These are phyloP conservation scores for Drosophila histrio DNA, from an alignment of 2,888 invertebrate genomes.

Conservation along the genomic window DNA sequence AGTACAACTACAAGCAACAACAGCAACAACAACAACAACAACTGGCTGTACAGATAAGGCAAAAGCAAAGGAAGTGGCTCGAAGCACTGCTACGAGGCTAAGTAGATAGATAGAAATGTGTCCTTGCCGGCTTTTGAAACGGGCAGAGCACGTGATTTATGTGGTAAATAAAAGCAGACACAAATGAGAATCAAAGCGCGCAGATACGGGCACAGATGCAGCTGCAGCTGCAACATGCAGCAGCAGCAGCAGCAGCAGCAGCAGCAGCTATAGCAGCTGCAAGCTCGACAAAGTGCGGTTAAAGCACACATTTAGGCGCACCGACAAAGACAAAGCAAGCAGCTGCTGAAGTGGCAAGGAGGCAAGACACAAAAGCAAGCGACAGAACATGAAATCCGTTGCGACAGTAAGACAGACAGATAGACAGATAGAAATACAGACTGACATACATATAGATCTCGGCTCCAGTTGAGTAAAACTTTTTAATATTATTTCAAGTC, in stretches of 20 bases:
- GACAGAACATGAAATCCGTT: conserved; percentile 55
- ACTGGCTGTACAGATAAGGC: conserved; percentile 46
- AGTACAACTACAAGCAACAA: conserved; percentile 31
- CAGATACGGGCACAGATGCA: conserved; percentile 53
- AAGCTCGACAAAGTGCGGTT: conserved; percentile 47
- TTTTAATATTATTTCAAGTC: conserved; percentile 81
- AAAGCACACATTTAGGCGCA: conserved; percentile 49
- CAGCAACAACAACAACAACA: conserved; percentile 44
- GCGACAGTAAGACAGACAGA: conserved; percentile 3
- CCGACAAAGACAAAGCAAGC: conserved; percentile 34
- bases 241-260: conserved; percentile 11
- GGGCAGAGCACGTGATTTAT: conserved; percentile 72
- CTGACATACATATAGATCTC: conserved; percentile 28
- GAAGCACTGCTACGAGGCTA: conserved; percentile 53
- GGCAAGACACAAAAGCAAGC: conserved; percentile 44
- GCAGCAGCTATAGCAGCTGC: conserved; percentile 17
- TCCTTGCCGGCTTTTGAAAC: conserved; percentile 46
- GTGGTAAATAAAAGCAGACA: conserved; percentile 78
- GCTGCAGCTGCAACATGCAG: conserved; percentile 6
- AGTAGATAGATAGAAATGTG: conserved; percentile 70
- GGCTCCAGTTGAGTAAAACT: conserved; percentile 68
- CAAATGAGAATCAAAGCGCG: conserved; percentile 65
- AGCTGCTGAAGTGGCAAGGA: conserved; percentile 13
- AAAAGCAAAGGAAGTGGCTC: conserved; percentile 60
- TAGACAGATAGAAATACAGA: not conserved